Base-by-base conservation (phyloP, 2,888 invertebrate species). In the Diaprepes abbreviatus region DNA sequence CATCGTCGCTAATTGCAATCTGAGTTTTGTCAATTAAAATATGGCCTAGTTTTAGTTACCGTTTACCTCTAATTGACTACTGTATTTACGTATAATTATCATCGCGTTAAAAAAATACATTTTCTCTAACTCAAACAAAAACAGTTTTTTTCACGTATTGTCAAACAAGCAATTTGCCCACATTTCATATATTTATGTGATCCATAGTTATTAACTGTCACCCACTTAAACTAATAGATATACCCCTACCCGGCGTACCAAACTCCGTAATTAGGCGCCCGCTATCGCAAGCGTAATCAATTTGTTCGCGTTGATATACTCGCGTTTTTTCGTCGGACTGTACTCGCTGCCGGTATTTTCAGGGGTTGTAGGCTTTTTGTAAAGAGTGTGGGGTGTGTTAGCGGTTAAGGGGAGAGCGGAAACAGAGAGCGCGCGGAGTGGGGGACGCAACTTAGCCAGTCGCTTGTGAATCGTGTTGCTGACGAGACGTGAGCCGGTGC, bases 331-430 rank as follows among this genome's bases (percentile, higher is more conserved):
- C 68, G 63, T 58, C 64, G 63, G 67, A 70, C 64, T 66, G 70
- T 66, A 72, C 66, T 33, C 59, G 66, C 79, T 79, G 81, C 77
- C 79, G 80, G 81, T 82, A 81, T 83, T 83, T 82, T 81, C 80
- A 81, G 81, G 67, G 82, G 82, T 80, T 81, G 81, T 81, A 80
- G 81, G 82, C 81, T 83, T 83, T 83, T 82, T 82, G 81, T 82
- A 81, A 79, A 79, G 79, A 78, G 82, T 78, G 80, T 78, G 81
- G 80, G 82, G 82, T 82, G 81, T 83, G 83, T 83, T 83, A 82
- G 83, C 80, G 84, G 83, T 83, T 83, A 80, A 68, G 48, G 63
- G 57, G 45, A 21, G 76, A 77, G 75, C 72, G 78, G 76, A 74
- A 76, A 76, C 45, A 72, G 71, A 69, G 73, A 63, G 48, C 55